phyloP scores from a whole-genome alignment of 2,797 vertebrate species.

The Denticeps clupeoides region DNA sequence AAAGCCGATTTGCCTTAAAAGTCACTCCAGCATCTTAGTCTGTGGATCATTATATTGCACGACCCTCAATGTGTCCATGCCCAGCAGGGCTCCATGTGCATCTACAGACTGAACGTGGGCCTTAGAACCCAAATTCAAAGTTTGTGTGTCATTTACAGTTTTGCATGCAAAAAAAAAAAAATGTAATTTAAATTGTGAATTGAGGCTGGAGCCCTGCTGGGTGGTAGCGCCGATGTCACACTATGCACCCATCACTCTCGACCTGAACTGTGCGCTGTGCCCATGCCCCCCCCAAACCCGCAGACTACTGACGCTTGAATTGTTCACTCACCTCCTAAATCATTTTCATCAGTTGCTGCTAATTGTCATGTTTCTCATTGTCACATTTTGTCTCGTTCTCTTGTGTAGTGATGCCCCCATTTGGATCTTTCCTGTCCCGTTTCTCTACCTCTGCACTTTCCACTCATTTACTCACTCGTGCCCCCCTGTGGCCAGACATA shows the following conservation, averaged over 20 bases:
- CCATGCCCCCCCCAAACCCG: no score
- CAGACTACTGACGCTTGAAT: no score
- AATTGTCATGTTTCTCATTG: neutral
- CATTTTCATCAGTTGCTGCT: neutral
- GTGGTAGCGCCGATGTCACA: no score
- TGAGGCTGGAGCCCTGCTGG: no score
- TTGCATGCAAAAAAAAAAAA: no score
- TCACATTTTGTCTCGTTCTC: slow-evolving; percentile 4
- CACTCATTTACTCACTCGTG: slow-evolving; percentile 16
- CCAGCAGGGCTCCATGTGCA: neutral
- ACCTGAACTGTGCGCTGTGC: no score
- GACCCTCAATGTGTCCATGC: neutral
- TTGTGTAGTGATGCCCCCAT: slow-evolving; percentile 49
- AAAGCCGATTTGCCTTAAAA: slow-evolving; percentile 19
- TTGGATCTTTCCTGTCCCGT: slow-evolving; percentile 37
- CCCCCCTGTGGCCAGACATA: slow-evolving; percentile 30
- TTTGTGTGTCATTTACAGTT: neutral
- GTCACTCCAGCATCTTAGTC: neutral
- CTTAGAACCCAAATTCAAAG: neutral
- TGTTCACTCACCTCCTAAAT: no score
- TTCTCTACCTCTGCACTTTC: slow-evolving; percentile 23
- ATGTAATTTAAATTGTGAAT: no score
- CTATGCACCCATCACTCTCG: no score
- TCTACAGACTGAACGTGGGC: neutral
- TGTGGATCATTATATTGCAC: neutral